These are phyloP conservation scores for Baryphthengus martii DNA, from an alignment of 2,113 vertebrate species.

Conservation along the genomic window DNA sequence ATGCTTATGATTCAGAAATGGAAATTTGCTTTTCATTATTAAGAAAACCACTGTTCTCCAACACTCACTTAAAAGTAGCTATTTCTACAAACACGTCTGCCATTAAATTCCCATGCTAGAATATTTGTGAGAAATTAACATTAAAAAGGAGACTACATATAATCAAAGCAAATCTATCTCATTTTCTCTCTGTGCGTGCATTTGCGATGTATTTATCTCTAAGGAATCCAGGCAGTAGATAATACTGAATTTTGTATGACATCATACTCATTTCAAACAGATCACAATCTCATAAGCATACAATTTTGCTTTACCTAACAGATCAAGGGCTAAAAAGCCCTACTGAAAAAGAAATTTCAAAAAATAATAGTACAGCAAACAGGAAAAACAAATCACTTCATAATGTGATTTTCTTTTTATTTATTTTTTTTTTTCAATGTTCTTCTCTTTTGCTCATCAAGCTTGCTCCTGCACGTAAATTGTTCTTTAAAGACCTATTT, in stretches of 20 bases:
- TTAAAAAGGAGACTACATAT: constrained; percentile 28
- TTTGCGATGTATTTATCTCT: constrained; percentile 2
- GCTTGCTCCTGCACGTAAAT: constrained; percentile 5
- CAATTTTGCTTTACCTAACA: not conserved
- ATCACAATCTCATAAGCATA: not conserved
- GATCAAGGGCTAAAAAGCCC: not conserved
- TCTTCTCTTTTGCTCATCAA: constrained; percentile 12
- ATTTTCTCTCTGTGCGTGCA: not conserved
- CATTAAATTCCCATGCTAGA: not conserved
- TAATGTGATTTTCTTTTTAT: not conserved
- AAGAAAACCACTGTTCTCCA: constrained; percentile 29
- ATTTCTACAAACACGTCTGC: constrained; percentile 2
- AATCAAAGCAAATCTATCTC: constrained; percentile 36
- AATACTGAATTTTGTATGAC: constrained; percentile 1
- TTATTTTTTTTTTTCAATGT: not conserved
- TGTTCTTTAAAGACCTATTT: constrained; percentile 56
- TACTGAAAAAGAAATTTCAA: not conserved
- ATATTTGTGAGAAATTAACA: constrained; percentile 51
- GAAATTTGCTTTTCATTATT: constrained; percentile 52
- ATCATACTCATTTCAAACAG: constrained; percentile 22
- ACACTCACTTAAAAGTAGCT: constrained; percentile 22
- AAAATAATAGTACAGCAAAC: not conserved
- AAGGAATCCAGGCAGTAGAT: constrained; percentile 2
- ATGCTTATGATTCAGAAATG: constrained; percentile 30
- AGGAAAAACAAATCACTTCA: constrained; percentile 3